Evolutionary conservation across 2,888 invertebrate species (phyloP).

Genomic region (Cantharis lateralis): DNA sequence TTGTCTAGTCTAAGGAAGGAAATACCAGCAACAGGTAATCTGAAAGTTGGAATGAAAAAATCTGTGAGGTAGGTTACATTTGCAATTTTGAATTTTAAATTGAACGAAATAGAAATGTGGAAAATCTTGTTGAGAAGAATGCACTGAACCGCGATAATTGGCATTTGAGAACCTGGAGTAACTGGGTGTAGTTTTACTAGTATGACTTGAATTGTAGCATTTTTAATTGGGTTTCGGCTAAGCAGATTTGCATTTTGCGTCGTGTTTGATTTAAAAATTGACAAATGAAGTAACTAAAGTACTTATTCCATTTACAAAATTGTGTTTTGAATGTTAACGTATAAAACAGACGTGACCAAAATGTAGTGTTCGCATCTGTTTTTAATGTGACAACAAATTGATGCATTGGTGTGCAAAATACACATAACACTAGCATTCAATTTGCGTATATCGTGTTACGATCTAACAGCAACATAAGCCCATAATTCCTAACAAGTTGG

Average conservation of each 20-base stretch:
- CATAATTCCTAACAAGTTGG: conserved; percentile 11
- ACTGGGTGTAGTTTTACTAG: too few relatives aligned
- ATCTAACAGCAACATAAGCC: conserved; percentile 11
- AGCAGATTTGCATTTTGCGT: not conserved
- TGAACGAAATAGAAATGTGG: too few relatives aligned
- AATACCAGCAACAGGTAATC: too few relatives aligned
- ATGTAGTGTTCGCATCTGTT: conserved; percentile 15
- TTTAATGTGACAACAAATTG: conserved; percentile 20
- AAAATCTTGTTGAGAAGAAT: too few relatives aligned
- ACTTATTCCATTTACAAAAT: conserved; percentile 11
- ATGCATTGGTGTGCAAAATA: conserved; percentile 17
- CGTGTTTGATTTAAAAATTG: not conserved
- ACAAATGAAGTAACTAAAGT: not conserved
- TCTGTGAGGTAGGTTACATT: too few relatives aligned
- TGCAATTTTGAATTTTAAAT: too few relatives aligned
- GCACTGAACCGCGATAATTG: too few relatives aligned
- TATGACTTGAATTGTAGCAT: not conserved
- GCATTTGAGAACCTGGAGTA: too few relatives aligned
- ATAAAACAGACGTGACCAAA: conserved; percentile 18
- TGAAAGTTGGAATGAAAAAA: too few relatives aligned
- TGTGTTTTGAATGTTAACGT: conserved; percentile 18
- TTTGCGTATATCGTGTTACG: conserved; percentile 17
- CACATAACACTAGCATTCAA: conserved; percentile 12
- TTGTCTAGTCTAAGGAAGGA: too few relatives aligned
- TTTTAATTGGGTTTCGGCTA: not conserved